Evolutionary conservation across 2,797 vertebrate species (phyloP).

Genomic region (Coendou prehensilis): DNA sequence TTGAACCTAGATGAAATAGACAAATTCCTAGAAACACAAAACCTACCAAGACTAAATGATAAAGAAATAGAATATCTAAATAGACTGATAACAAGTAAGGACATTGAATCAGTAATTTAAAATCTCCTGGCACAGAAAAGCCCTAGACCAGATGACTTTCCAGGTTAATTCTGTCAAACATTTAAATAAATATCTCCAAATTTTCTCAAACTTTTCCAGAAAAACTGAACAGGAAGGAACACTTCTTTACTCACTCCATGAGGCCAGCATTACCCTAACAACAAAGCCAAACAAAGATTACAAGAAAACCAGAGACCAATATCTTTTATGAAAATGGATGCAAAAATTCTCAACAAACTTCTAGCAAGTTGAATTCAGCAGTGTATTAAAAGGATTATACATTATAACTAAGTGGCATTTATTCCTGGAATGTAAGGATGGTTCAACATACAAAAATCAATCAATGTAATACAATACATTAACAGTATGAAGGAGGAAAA

Average conservation of each 20-base stretch:
- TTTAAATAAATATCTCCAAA: neutral
- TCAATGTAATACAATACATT: neutral
- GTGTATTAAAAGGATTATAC: neutral
- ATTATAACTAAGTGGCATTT: neutral
- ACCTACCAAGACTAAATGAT: neutral
- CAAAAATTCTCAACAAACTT: neutral
- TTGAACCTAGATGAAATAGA: neutral
- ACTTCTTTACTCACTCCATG: neutral
- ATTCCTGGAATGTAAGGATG: neutral
- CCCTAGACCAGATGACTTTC: neutral
- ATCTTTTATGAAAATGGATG: neutral
- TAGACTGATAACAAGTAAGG: neutral
- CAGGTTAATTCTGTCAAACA: neutral
- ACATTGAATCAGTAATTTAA: neutral
- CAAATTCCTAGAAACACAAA: neutral
- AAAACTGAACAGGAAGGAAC: neutral
- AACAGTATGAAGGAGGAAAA: neutral
- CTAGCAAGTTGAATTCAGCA: neutral
- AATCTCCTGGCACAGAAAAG: neutral
- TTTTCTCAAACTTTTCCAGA: neutral
- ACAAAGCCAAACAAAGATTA: neutral
- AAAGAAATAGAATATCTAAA: neutral
- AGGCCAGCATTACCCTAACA: neutral
- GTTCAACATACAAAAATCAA: neutral
- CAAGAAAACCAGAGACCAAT: neutral